Conservation (phyloP, 2,797 vertebrate genomes). For the Acipenser ruthenus region DNA sequence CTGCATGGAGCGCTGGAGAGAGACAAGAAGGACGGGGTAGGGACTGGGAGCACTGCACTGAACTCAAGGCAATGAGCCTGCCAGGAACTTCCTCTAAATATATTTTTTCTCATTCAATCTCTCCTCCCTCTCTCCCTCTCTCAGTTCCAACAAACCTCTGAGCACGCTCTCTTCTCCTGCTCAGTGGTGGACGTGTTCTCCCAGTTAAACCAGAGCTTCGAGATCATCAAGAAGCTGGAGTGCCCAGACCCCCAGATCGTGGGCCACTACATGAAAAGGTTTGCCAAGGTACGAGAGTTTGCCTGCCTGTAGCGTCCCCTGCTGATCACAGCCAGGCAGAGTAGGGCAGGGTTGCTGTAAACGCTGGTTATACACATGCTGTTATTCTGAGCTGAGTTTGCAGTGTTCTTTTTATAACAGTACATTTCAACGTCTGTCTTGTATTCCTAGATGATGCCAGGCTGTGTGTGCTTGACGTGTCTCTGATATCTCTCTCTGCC, state of each 20-base stretch:
- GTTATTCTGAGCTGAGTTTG: too few species aligned
- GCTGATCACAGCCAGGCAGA: too few species aligned
- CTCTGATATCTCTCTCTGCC: background rate
- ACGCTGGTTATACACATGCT: too few species aligned
- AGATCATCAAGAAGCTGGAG: constrained; percentile 96
- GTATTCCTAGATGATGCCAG: too few species aligned
- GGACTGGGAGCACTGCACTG: too few species aligned
- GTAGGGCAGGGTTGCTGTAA: too few species aligned
- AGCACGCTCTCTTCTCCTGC: constrained; percentile 94
- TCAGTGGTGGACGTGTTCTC: constrained; percentile 97
- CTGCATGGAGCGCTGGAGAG: constrained; percentile 89
- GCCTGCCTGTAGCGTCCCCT: too few species aligned
- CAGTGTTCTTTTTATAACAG: too few species aligned
- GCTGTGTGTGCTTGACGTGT: background rate
- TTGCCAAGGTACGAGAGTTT: constrained; percentile 76
- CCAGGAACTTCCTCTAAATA: too few species aligned
- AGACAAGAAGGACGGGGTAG: constrained; percentile 97
- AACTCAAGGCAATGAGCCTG: too few species aligned
- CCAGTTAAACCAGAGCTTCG: constrained; percentile 97
- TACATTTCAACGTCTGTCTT: too few species aligned
- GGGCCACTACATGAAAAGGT: constrained; percentile 94
- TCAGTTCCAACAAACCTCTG: constrained; percentile 96
- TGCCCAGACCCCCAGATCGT: constrained; percentile 95
- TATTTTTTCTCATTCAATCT: background rate
- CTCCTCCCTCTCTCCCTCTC: constrained; percentile 9